A percentile compares a stretch with the other conserved stretches of the same genome.
These are phyloP conservation scores for Heliconius hewitsoni DNA, from an alignment of 1,140 invertebrate genomes.

Conservation along the genomic window DNA sequence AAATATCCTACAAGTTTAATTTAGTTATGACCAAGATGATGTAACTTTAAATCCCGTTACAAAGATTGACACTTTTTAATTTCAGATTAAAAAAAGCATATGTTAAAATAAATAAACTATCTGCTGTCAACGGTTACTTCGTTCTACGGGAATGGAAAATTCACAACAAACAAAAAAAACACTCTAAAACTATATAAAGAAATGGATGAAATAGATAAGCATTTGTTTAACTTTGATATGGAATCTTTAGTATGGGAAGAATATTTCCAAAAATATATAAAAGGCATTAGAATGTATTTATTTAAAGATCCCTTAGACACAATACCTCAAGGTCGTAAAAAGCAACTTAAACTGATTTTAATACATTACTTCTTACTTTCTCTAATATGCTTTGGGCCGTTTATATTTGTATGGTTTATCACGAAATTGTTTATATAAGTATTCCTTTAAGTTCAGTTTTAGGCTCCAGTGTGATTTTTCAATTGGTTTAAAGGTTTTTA, in stretches of 20 bases:
- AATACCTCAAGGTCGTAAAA: constrained; percentile 54
- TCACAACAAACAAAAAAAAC: constrained; percentile 86
- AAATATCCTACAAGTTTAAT: not conserved
- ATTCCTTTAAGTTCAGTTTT: not conserved
- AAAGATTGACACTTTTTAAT: not conserved
- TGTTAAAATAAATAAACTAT: constrained; percentile 87
- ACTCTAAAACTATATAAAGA: constrained; percentile 69
- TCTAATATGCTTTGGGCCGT: constrained; percentile 40
- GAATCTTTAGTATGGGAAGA: constrained; percentile 82
- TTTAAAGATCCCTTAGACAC: constrained; percentile 83
- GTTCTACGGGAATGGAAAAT: constrained; percentile 87
- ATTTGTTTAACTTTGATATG: constrained; percentile 63
- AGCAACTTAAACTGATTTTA: constrained; percentile 45
- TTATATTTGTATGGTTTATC: constrained; percentile 44
- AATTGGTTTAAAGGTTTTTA: not conserved
- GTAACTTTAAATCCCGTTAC: not conserved
- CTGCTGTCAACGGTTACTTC: constrained; percentile 87
- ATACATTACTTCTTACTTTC: constrained; percentile 49
- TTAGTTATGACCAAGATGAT: too few species aligned
- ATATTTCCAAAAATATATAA: constrained; percentile 82
- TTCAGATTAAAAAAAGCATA: constrained; percentile 88
- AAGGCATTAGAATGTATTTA: constrained; percentile 82
- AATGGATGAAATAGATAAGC: constrained; percentile 82
- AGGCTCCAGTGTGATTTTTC: not conserved
- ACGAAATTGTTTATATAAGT: constrained; percentile 6